phyloP scores from a whole-genome alignment of 2,113 vertebrate genomes.

The Madoqua kirkii region DNA sequence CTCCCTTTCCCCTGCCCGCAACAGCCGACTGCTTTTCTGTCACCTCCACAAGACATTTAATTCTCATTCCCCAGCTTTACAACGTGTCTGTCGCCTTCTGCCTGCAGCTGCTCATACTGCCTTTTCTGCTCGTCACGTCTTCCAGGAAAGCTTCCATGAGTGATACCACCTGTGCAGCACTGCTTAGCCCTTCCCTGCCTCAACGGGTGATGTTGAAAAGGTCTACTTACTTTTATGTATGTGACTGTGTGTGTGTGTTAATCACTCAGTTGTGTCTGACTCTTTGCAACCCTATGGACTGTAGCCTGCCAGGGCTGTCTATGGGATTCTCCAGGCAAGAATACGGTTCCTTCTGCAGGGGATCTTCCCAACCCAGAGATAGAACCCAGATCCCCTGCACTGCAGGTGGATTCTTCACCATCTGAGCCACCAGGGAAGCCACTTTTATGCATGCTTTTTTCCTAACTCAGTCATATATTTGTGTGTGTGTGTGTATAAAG shows the following conservation, averaged over 20 bases:
- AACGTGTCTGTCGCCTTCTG: background rate
- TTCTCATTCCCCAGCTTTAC: background rate
- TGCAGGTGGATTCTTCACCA: background rate
- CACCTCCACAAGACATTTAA: background rate
- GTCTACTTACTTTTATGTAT: background rate
- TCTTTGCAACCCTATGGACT: background rate
- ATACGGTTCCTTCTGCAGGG: background rate
- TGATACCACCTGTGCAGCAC: background rate
- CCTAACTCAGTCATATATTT: background rate
- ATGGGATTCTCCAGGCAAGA: background rate
- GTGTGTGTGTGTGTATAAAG: background rate
- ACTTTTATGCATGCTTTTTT: background rate
- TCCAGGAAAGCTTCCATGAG: background rate
- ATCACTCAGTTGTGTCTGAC: background rate
- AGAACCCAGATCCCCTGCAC: background rate
- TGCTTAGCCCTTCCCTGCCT: background rate
- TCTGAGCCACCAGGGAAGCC: background rate
- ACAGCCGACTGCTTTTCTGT: background rate
- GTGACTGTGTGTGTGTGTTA: background rate
- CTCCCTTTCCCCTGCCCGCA: no score
- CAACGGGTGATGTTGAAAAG: background rate
- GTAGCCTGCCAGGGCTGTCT: background rate
- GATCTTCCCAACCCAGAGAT: background rate
- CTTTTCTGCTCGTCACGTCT: background rate
- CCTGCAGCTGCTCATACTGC: background rate